Evolutionary conservation across 1,140 invertebrate species (phyloP).

Genomic region (Neomicropteryx cornuta): DNA sequence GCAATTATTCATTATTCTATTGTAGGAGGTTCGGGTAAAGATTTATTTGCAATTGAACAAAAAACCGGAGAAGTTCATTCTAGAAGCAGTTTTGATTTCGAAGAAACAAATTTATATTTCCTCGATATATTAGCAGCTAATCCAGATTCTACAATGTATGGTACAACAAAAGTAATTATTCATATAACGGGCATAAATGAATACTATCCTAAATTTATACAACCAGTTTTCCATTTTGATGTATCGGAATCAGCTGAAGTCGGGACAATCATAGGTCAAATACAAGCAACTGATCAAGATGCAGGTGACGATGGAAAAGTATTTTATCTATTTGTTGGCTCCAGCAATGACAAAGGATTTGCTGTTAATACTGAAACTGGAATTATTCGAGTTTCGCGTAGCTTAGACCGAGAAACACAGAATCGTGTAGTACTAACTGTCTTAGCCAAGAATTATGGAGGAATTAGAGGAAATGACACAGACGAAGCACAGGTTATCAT

Average conservation of each 20-base stretch:
- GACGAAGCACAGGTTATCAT: slow-evolving; percentile 91
- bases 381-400: slow-evolving; percentile 67
- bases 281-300: slow-evolving; percentile 87
- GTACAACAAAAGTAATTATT: slow-evolving; percentile 59
- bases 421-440: slow-evolving; percentile 82
- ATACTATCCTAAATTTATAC: slow-evolving; percentile 82
- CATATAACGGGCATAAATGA: slow-evolving; percentile 86
- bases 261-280: slow-evolving; percentile 73
- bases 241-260: slow-evolving; percentile 87
- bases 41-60: slow-evolving; percentile 65
- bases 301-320: slow-evolving; percentile 84
- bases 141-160: slow-evolving; percentile 72
- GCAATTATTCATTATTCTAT: slow-evolving; percentile 81
- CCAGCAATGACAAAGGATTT: slow-evolving; percentile 87
- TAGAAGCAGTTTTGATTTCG: slow-evolving; percentile 76
- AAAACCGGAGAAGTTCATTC: slow-evolving; percentile 69
- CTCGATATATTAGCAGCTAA: slow-evolving; percentile 79
- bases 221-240: slow-evolving; percentile 86
- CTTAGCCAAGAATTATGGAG: slow-evolving; percentile 88
- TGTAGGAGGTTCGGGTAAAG: slow-evolving; percentile 61
- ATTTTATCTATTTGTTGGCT: slow-evolving; percentile 85
- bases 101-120: slow-evolving; percentile 66
- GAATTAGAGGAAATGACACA: slow-evolving; percentile 87
- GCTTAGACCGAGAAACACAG: slow-evolving; percentile 83
- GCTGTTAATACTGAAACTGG: slow-evolving; percentile 76